Conservation (phyloP, 2,797 vertebrate species). For the Pogonophryne albipinna region DNA sequence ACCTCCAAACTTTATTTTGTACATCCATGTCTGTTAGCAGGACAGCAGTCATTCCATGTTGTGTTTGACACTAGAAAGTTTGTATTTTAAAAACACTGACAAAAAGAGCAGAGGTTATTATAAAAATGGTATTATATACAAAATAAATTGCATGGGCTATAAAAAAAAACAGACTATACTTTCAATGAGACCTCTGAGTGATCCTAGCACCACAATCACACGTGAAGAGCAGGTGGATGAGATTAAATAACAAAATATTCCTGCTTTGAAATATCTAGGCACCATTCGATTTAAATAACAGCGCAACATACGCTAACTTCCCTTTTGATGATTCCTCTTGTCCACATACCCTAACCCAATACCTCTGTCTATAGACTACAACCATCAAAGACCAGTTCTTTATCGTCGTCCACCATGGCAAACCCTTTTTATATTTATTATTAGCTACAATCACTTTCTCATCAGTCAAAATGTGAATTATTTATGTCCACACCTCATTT, state of each 20-base stretch:
- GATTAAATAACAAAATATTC: constrained; percentile 7
- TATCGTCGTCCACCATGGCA: not conserved
- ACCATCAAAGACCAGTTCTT: not conserved
- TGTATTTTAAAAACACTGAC: constrained; percentile 42
- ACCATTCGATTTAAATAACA: constrained; percentile 30
- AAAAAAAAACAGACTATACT: constrained; percentile 10
- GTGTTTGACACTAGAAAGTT: constrained; percentile 30
- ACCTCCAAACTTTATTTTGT: constrained; percentile 25
- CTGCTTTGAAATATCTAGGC: constrained; percentile 39
- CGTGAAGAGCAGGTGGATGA: constrained; percentile 13
- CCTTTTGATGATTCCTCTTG: constrained; percentile 61
- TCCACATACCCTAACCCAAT: constrained; percentile 27
- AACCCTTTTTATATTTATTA: no score
- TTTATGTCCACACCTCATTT: no score
- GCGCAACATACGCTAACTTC: constrained; percentile 34
- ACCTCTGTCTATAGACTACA: not conserved
- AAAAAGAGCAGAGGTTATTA: constrained; percentile 32
- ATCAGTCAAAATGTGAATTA: no score
- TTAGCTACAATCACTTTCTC: no score
- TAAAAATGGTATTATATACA: constrained; percentile 57
- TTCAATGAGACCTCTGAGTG: constrained; percentile 32
- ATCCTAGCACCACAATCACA: constrained; percentile 57
- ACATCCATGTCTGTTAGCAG: constrained; percentile 19
- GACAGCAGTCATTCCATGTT: constrained; percentile 19
- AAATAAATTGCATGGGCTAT: constrained; percentile 44